These are phyloP conservation scores for Cyanistes caeruleus DNA, from an alignment of 2,113 vertebrate species.

Conservation along the genomic window DNA sequence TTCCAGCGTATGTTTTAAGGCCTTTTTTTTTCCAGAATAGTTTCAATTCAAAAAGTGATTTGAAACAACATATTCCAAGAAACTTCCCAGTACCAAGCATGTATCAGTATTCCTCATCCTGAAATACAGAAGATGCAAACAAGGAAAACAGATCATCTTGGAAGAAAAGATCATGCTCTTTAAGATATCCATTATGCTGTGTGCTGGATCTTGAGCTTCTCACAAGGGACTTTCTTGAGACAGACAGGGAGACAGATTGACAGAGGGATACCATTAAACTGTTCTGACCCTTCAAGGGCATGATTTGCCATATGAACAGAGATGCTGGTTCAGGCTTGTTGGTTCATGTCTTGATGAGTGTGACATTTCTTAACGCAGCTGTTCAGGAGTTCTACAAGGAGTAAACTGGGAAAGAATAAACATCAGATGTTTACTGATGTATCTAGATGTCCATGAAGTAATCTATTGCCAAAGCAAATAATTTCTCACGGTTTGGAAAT, in stretches of 20 bases:
- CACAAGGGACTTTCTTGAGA: neutral
- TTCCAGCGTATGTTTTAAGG: neutral
- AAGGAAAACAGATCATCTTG: neutral
- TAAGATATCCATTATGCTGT: fast-evolving
- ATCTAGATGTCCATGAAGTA: neutral
- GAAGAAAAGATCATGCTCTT: neutral
- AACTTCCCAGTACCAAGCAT: neutral
- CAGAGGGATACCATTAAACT: neutral
- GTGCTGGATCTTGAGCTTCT: neutral
- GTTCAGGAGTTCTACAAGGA: neutral
- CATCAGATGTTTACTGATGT: neutral
- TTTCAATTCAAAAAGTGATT: neutral
- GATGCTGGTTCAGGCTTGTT: neutral
- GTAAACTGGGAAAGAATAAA: neutral
- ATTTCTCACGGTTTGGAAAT: neutral
- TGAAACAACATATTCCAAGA: neutral
- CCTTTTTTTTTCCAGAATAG: neutral
- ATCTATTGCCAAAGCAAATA: neutral
- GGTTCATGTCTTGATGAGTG: neutral
- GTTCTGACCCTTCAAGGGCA: neutral
- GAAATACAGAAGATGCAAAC: neutral
- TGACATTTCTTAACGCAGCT: neutral
- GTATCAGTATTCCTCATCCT: neutral
- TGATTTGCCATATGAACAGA: neutral
- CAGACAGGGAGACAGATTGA: neutral